Base-by-base conservation (phyloP, 2,113 vertebrate genomes). In the Herpetotheres cachinnans region DNA sequence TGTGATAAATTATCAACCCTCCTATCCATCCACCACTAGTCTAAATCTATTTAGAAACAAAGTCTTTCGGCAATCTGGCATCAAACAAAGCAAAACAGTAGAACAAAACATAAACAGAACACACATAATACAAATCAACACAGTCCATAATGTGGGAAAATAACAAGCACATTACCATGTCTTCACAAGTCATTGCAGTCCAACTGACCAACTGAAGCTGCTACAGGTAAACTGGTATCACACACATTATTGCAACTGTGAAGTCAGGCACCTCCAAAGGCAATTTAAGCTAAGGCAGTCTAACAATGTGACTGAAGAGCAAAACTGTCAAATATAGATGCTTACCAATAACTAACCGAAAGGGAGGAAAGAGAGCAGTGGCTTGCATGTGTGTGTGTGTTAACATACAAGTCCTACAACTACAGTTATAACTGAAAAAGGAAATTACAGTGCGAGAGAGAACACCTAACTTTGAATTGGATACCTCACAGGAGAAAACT, bases 1-100 rank as follows among this genome's bases (percentile, higher is more conserved):
- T 95, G 78, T 54, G 93, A 58, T 24, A 97, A 97, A 87, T 56
- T 56, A 69, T 42, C 83, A 96, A 55, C 34, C 16, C 76, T 85
- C 46, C 82, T 80, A 92, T 59, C 74, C 67, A 86, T 27, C 36
- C 15, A 1, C 36, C 29, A 56, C 52, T 58, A 54, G 74, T 38
- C 73, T 11, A 74, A 78, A 65, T 44, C 38, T 82, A 59, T 94
- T 85, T 59, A 80, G 54, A 90, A 93, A 72, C 26, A 13, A 29
- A 86, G 20, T 38, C 17, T 77, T 80, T 42, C 71, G 56, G 58
- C 44, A 87, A 61, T 58, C 16, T n/a, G 7, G n/a, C 42, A 77
- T 77, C 58, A 79, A 92, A 80, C 58, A 82, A 92, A 90, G 40
- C 29, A 85, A 92, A 89, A 40, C 7, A 76, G 40, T 4, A 87